phyloP scores from a whole-genome alignment of 1,140 invertebrate species.

The Drosophila dunni region DNA sequence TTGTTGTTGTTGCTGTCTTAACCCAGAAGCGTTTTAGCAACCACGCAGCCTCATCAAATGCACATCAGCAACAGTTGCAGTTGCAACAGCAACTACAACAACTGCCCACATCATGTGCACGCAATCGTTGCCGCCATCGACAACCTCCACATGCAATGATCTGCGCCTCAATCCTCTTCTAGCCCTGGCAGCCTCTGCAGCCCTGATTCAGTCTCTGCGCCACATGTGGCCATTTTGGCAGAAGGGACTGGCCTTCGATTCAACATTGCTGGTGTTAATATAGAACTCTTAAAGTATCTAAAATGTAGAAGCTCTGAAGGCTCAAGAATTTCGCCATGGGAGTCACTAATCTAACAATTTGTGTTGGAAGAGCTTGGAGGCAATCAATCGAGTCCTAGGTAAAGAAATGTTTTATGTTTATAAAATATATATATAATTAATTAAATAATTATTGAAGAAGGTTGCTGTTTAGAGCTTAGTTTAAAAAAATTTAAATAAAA shows the following conservation, averaged over 20 bases:
- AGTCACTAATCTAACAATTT: slow-evolving; percentile 5
- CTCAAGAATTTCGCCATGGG: slow-evolving; percentile 41
- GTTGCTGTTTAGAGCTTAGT: no score
- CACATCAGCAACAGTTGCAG: slow-evolving; percentile 35
- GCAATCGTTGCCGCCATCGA: slow-evolving; percentile 47
- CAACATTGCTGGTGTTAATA: slow-evolving; percentile 26
- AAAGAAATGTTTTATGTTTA: no score
- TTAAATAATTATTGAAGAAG: no score
- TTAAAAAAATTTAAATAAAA: no score
- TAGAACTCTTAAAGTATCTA: slow-evolving; percentile 11
- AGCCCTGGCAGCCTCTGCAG: neutral
- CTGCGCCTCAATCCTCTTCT: neutral
- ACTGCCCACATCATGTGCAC: slow-evolving; percentile 52
- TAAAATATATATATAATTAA: no score
- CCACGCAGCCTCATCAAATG: slow-evolving; percentile 40
- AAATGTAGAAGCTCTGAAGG: slow-evolving; percentile 44
- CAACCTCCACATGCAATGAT: slow-evolving; percentile 44
- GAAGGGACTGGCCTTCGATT: slow-evolving; percentile 36
- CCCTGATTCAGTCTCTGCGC: slow-evolving; percentile 1
- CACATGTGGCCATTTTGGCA: slow-evolving; percentile 42
- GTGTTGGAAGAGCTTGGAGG: neutral
- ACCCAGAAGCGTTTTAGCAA: slow-evolving; percentile 54
- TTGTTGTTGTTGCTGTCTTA: slow-evolving; percentile 19
- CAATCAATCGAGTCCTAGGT: no score
- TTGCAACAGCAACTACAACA: slow-evolving; percentile 18